A percentile compares a stretch with the other conserved stretches of the same genome.
These are phyloP conservation scores for Scelioninae gen. 2 DNA, from an alignment of 2,888 invertebrate species.

Conservation along the genomic window DNA sequence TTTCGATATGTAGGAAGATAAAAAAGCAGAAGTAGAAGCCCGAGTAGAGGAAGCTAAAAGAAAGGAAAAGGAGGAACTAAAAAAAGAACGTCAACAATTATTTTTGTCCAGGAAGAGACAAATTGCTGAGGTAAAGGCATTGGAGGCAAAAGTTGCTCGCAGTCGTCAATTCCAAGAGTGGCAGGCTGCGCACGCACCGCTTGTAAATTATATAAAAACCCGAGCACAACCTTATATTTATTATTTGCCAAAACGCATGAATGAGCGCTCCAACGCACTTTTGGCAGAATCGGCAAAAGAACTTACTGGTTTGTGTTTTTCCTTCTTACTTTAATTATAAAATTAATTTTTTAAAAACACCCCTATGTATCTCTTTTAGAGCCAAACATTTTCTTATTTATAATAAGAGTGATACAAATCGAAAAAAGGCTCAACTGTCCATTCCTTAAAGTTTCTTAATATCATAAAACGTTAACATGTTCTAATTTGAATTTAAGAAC, in stretches of 20 bases:
- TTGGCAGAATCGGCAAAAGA: conserved; percentile 71
- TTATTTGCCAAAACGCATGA: conserved; percentile 89
- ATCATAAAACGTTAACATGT: too few relatives aligned
- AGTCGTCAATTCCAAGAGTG: conserved; percentile 92
- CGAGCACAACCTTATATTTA: conserved; percentile 91
- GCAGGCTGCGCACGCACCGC: conserved; percentile 86
- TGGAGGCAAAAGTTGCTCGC: conserved; percentile 93
- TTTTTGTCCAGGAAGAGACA: conserved; percentile 91
- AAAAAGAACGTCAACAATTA: conserved; percentile 87
- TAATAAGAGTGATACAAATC: too few relatives aligned
- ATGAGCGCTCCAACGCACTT: conserved; percentile 72
- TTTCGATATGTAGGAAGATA: conserved; percentile 84
- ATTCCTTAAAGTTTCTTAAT: too few relatives aligned
- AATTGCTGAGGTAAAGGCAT: conserved; percentile 89
- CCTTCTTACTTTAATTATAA: too few relatives aligned
- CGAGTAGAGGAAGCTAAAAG: conserved; percentile 95
- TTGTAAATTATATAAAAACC: conserved; percentile 90
- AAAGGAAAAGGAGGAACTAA: conserved; percentile 89
- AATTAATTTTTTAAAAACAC: too few relatives aligned
- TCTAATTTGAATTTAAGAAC: too few relatives aligned
- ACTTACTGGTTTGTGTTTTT: conserved; percentile 68
- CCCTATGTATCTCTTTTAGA: too few relatives aligned
- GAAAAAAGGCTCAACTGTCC: too few relatives aligned
- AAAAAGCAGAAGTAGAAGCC: conserved; percentile 91
- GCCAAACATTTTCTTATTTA: too few relatives aligned